Base-by-base conservation (phyloP, 1,140 invertebrate species). In the fruit fly (Drosophila melanogaster) region DNA sequence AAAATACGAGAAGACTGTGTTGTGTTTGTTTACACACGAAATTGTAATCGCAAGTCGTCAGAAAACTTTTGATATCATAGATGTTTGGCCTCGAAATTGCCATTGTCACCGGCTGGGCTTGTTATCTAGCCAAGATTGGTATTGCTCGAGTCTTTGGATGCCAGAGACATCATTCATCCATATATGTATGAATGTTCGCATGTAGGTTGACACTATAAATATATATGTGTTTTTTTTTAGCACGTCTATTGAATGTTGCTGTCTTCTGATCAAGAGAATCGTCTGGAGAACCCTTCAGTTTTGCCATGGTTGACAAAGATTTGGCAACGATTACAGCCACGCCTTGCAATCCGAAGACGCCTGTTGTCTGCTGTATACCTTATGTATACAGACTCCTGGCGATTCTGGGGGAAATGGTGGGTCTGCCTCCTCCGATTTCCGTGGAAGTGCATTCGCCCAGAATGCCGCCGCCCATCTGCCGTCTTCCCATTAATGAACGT, bases 391-490 rank as follows among this genome's bases (percentile, higher is more conserved):
- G 19, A 22, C 19, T 22, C 19, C 19, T 22, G 2, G 19, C 19
- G 19, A 22, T 2, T 3, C 19, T 22, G 19, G 19, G 30, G 30
- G 2, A 8, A 30, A 7, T 30, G 2, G 30, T 24, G 66, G 53
- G 60, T 10, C 69, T 56, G 60, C 17, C 69, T 56, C 56, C 73
- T 80, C 73, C 61, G 46, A 75, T 75, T 76, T 56, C 73, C 57
- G 33, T 57, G 43, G 33, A 35, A 55, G 40, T 67, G 66, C 62
- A 70, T 47, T 69, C 66, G 33, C 50, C 40, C 19, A 55, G 69
- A 70, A 46, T 49, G 24, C 62, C 62, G 24, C 62, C 60, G 35
- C 33, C 22, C 62, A 44, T n/a, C n/a, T 44, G 7, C 6, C 30
- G 43, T 37, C 40, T 69, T 70, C 43, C 51, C 65, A 35, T 57